Conservation (phyloP, 2,113 vertebrate genomes). For the Hippolais icterina region DNA sequence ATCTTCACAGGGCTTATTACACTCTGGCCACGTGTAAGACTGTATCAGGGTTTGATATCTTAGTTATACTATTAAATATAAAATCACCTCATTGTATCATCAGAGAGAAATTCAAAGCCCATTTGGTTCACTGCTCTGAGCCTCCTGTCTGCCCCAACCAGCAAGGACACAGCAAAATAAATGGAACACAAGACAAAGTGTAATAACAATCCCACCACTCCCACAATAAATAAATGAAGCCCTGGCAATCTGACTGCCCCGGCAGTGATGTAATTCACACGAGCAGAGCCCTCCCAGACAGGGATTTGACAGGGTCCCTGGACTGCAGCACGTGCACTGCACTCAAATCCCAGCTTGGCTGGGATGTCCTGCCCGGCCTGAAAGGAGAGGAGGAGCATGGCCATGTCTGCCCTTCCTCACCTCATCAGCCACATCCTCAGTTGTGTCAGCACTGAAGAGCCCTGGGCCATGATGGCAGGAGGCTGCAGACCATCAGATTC, state of each 20-base stretch:
- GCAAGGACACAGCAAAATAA: background rate
- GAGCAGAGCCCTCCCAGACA: background rate
- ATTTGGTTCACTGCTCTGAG: background rate
- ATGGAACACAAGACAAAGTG: fast-evolving
- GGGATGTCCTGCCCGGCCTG: background rate
- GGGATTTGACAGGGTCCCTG: fast-evolving
- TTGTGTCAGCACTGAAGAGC: background rate
- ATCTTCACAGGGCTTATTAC: too few species aligned
- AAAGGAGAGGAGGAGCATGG: background rate
- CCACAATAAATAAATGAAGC: background rate
- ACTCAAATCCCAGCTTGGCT: fast-evolving
- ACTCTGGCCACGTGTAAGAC: too few species aligned
- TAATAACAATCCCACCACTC: background rate
- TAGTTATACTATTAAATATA: background rate
- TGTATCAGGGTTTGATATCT: background rate
- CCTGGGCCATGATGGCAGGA: background rate
- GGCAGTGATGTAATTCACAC: background rate
- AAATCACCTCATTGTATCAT: background rate
- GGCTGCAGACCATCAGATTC: background rate
- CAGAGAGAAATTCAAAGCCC: background rate
- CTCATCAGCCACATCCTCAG: background rate
- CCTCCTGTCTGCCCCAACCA: background rate
- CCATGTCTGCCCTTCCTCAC: background rate
- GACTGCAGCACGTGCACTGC: fast-evolving
- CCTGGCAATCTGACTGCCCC: background rate